Base-by-base conservation (phyloP, 2,797 vertebrate genomes). In the Acanthurus lineatus region DNA sequence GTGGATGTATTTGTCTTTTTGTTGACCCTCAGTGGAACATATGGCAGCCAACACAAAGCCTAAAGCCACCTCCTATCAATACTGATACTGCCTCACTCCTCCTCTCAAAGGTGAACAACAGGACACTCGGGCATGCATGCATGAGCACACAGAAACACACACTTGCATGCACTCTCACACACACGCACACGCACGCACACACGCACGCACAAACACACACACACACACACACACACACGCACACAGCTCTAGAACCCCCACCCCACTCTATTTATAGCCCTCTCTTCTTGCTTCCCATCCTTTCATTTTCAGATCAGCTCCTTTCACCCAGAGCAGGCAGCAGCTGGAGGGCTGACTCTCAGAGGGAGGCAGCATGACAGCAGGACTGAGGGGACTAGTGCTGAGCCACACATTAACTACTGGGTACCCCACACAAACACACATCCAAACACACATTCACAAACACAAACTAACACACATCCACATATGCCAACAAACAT, bases 281-380 rank as follows among this genome's bases (percentile, higher is more conserved):
- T 66, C 56, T 81, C 70, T 53, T 73, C 22, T 72, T 65, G 58
- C 75, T 63, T 57, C 64, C 66, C 61, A 45, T 74, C 81, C 83
- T 93, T 93, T 94, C 85, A 90, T 83, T 93, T 94, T 89, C 79
- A 91, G 88, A 93, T 91, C 77, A 81, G 82, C 69, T 79, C 88
- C 73, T 92, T 93, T 93, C 77, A 91, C 69, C 61, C 62, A 12
- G 22, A 82, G 62, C 73, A 70, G 65, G 78, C 87, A 85, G 87
- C 93, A 95, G 91, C 91, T 93, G 93, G 82, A 83, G 69, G 64
- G 59, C 73, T 65, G 17, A 53, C 28, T 79, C 63, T 84, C 73
- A 80, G 69, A 86, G 86, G 82, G 72, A 72, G 68, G 70, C 74
- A 64, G 62, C 53, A 38, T 20, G 42, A 76, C 85, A 84, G 74